phyloP scores from a whole-genome alignment of 1,140 invertebrate species.

The Danaus melanippus region DNA sequence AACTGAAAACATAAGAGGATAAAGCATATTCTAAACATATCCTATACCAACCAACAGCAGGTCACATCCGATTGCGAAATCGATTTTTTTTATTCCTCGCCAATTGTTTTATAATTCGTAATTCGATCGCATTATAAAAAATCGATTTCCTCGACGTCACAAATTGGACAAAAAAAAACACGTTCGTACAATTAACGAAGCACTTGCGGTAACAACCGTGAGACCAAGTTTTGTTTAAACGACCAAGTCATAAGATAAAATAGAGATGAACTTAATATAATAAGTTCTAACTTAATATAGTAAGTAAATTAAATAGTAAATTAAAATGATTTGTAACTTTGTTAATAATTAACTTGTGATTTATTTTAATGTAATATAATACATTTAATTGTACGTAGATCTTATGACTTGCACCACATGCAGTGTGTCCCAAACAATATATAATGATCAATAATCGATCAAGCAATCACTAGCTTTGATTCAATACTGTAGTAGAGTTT shows the following conservation, averaged over 20 bases:
- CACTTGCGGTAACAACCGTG: constrained; percentile 60
- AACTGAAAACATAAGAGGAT: too few relatives aligned
- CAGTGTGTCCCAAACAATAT: constrained; percentile 39
- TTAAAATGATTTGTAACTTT: too few relatives aligned
- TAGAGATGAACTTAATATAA: too few relatives aligned
- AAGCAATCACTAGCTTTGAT: constrained; percentile 38
- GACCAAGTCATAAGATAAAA: constrained; percentile 24
- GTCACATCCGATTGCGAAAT: constrained; percentile 16
- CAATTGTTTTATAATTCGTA: constrained; percentile 41
- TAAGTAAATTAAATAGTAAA: too few relatives aligned
- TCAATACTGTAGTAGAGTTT: constrained; percentile 21
- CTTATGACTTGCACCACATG: constrained; percentile 33
- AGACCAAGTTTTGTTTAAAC: constrained; percentile 34
- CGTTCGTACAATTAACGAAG: constrained; percentile 58
- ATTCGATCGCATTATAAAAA: constrained; percentile 52
- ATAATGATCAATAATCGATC: constrained; percentile 45
- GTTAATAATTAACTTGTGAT: too few relatives aligned
- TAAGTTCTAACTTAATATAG: too few relatives aligned
- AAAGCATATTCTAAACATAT: too few relatives aligned
- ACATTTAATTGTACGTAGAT: not conserved
- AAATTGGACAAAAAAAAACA: constrained; percentile 49
- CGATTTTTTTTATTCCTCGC: constrained; percentile 30
- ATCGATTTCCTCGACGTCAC: constrained; percentile 57
- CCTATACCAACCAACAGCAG: too few relatives aligned
- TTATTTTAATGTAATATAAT: too few relatives aligned